Evolutionary conservation across 2,797 vertebrate species (phyloP).

Genomic region (Pterois miles): DNA sequence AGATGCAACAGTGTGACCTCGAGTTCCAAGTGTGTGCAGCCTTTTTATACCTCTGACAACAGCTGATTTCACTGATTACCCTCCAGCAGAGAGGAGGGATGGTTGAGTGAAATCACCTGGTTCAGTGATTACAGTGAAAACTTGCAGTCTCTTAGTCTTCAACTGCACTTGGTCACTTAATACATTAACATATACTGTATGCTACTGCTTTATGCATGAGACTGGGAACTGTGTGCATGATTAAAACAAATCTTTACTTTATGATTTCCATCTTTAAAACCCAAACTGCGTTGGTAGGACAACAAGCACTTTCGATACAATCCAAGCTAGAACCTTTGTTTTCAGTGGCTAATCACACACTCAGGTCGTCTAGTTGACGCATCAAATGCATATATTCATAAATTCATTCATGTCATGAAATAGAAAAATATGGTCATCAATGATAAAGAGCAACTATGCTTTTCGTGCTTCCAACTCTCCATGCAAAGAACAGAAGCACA

Average conservation of each 20-base stretch:
- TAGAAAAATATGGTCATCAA: neutral
- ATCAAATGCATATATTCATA: neutral
- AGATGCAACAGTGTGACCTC: neutral
- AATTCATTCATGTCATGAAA: neutral
- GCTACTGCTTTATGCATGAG: neutral
- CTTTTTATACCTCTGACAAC: conserved; percentile 8
- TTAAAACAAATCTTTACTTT: neutral
- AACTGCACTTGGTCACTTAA: neutral
- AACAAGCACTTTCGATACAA: neutral
- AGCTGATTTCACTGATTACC: conserved; percentile 16
- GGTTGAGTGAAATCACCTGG: conserved; percentile 29
- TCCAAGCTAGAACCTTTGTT: neutral
- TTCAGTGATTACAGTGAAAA: conserved; percentile 14
- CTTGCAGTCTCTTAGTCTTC: neutral
- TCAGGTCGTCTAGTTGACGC: neutral
- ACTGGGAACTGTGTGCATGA: neutral
- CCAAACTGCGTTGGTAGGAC: neutral
- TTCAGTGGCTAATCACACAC: neutral
- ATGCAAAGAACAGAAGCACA: too few species aligned
- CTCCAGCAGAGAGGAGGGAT: neutral
- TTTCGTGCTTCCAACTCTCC: neutral
- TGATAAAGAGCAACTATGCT: neutral
- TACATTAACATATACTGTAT: neutral
- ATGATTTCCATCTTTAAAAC: neutral
- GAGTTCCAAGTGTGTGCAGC: neutral